Evolutionary conservation across 2,888 invertebrate species (phyloP), one percentile per base, ranked within the genome.

Genomic region (Matsumyia berberina): DNA sequence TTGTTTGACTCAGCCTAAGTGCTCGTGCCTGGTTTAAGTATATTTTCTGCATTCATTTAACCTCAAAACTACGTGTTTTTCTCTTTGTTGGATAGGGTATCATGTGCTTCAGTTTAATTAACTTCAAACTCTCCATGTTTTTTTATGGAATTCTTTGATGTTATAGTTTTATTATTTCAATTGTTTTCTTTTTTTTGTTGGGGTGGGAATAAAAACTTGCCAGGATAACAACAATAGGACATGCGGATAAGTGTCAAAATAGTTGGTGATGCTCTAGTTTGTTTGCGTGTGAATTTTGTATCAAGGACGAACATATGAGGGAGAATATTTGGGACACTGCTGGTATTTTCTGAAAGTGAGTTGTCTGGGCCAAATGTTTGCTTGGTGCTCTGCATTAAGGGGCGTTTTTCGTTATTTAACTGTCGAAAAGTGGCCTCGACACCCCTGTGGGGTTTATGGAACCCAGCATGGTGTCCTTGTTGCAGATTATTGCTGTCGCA

Each of bases 231-330:
- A 58, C 37, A 49, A 15, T 15, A 29, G 42, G 57, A 57, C 57
- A 57, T 74, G 66, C 55, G 57, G 74, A 49, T 57, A 57, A 76
- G 74, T 76, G 66, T 66, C 66, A 44, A 76, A 66, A 57, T 57
- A 19, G 69, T 44, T 57, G 57, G 57, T 39, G 37, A 31, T 57
- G 74, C 19, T 74, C 55, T 42, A 46, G 55, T 74, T 74, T 53
- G 37, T 53, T 64, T 76, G 66, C 66, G 31, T 76, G 46, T 66
- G 74, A 64, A 74, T 55, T 57, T 64, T 64, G 44, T 64, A 74
- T 64, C 74, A 76, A 76, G 74, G 66, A 76, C 37, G 29, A 37
- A 46, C 49, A 57, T 51, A 33, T 29, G 62, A 53, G 29, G 29
- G 15, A 33, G 19, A 62, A n/a, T 39, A 39, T 57, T 74, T 44